Evolutionary conservation across 1,140 invertebrate species (phyloP).

Genomic region (Aphelenchoides besseyi): DNA sequence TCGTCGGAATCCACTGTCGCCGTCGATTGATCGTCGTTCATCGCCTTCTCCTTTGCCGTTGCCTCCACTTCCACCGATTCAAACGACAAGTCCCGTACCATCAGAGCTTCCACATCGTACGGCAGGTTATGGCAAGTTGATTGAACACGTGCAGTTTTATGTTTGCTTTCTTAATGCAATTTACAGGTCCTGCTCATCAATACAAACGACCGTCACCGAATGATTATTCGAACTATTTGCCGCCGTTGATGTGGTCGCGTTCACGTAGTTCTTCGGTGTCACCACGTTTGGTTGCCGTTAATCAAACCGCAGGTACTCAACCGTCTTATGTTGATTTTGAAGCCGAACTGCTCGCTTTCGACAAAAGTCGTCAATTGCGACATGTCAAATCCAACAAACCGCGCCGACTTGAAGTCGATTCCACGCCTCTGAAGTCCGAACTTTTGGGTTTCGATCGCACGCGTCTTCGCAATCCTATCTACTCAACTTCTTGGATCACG

Average conservation of each 20-base stretch:
- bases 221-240: background rate
- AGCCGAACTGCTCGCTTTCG: conserved; percentile 10
- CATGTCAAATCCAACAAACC: background rate
- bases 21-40: background rate
- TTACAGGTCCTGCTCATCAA: conserved; percentile 21
- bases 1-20: background rate
- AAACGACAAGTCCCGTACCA: background rate
- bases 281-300: background rate
- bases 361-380: background rate
- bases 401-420: background rate
- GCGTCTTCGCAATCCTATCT: background rate
- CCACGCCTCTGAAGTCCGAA: background rate
- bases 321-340: background rate
- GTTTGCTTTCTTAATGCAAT: too few species aligned
- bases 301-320: background rate
- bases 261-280: background rate
- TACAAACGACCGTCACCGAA: conserved; percentile 8
- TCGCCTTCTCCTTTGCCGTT: background rate
- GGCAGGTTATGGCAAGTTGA: conserved; percentile 14
- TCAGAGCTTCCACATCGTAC: conserved; percentile 18
- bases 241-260: background rate
- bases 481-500: background rate
- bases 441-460: background rate
- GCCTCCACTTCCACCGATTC: conserved; percentile 3
- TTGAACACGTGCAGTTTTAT: background rate